These are phyloP conservation scores for Morpho deidamia DNA, from an alignment of 2,888 invertebrate species.

Conservation along the genomic window DNA sequence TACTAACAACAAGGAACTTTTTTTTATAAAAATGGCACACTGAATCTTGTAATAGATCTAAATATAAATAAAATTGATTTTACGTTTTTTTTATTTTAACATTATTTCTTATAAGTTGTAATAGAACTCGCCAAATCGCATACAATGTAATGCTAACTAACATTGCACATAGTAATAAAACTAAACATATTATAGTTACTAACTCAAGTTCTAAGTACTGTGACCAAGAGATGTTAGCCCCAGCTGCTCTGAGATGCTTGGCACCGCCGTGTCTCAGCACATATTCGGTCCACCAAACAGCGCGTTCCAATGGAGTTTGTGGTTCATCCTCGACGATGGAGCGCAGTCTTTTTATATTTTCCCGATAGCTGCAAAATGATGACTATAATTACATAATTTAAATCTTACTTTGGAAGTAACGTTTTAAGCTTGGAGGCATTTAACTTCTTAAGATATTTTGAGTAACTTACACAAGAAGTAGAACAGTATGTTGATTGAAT, in stretches of 20 bases:
- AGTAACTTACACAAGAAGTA: not conserved
- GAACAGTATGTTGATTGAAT: too few species aligned
- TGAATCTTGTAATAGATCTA: too few species aligned
- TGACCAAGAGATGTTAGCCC: constrained; percentile 29
- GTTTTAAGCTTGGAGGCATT: not conserved
- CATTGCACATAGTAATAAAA: not conserved
- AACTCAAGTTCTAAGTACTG: constrained; percentile 22
- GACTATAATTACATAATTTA: not conserved
- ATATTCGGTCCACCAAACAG: constrained; percentile 36
- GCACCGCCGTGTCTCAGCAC: constrained; percentile 34
- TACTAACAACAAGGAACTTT: too few species aligned
- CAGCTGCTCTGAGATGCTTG: constrained; percentile 29
- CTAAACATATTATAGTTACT: not conserved
- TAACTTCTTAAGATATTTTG: too few species aligned
- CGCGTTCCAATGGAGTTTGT: constrained; percentile 2
- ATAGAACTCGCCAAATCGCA: not conserved
- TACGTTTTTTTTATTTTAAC: not conserved
- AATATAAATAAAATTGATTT: not conserved
- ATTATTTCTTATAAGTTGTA: not conserved
- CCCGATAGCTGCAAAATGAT: constrained; percentile 21
- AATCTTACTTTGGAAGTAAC: not conserved
- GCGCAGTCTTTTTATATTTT: constrained; percentile 24
- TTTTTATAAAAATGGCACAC: too few species aligned
- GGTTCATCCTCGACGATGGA: constrained; percentile 32
- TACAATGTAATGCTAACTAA: not conserved